Evolutionary conservation across 2,797 vertebrate species (phyloP).

Genomic region (Melopsittacus undulatus): DNA sequence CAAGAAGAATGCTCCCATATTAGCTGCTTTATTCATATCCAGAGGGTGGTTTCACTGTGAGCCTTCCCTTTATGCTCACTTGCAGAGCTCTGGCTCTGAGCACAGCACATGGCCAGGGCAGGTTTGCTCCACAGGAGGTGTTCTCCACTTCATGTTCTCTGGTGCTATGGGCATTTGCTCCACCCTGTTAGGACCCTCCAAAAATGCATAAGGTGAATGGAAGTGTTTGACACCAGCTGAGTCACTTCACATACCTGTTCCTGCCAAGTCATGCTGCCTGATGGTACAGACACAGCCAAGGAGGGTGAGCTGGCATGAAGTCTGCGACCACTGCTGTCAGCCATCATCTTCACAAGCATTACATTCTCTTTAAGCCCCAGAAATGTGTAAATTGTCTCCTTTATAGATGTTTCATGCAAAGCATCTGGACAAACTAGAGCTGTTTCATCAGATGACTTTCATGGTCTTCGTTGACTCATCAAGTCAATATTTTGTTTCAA

Average conservation of each 20-base stretch:
- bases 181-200: neutral
- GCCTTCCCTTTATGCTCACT: accelerated
- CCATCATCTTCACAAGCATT: neutral
- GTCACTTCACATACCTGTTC: neutral
- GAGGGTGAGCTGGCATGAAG: neutral
- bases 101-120: accelerated
- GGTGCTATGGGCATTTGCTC: accelerated
- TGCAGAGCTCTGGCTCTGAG: neutral
- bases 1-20: neutral
- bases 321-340: neutral
- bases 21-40: neutral
- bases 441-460: neutral
- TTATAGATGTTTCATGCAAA: neutral
- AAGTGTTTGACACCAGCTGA: neutral
- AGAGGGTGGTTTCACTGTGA: accelerated
- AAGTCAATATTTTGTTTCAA: neutral
- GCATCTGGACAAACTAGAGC: neutral
- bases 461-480: neutral
- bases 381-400: neutral
- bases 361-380: neutral
- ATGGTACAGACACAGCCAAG: neutral
- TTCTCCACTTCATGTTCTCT: accelerated
- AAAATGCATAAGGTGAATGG: accelerated
- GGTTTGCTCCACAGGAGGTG: neutral
- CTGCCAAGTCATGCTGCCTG: neutral